A percentile compares a stretch with the other conserved stretches of the same genome.
Evolutionary conservation across 2,113 vertebrate species (phyloP).

Genomic region (Isurus oxyrinchus): DNA sequence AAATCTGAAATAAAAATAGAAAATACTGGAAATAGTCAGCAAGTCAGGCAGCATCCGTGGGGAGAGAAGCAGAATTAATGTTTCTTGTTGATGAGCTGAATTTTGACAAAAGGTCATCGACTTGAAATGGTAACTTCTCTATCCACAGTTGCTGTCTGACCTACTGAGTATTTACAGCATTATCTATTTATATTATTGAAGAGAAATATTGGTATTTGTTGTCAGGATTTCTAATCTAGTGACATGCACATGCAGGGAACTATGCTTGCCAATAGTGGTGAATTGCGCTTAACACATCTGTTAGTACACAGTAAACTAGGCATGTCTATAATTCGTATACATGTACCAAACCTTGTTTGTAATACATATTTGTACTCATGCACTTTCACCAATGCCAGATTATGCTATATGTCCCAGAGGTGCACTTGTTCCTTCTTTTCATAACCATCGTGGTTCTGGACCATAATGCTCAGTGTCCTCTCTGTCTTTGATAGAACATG

Average conservation of each 20-base stretch:
- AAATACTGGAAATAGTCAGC: no score
- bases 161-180: no score
- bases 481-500: slow-evolving; percentile 72
- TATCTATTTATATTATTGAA: not conserved
- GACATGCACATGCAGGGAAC: not conserved
- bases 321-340: not conserved
- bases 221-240: not conserved
- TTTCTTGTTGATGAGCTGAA: no score
- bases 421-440: not conserved
- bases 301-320: not conserved
- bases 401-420: not conserved
- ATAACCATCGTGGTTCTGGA: not conserved
- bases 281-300: not conserved
- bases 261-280: not conserved
- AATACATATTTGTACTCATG: not conserved
- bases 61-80: no score
- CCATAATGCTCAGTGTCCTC: not conserved
- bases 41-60: no score
- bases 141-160: no score
- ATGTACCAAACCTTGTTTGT: not conserved
- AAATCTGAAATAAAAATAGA: no score
- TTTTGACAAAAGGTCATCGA: no score
- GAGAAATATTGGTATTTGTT: not conserved
- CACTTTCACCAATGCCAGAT: not conserved
- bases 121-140: no score